Evolutionary conservation across 2,113 vertebrate species (phyloP), one percentile per base, ranked within the genome.

Genomic region (Chunga burmeisteri): DNA sequence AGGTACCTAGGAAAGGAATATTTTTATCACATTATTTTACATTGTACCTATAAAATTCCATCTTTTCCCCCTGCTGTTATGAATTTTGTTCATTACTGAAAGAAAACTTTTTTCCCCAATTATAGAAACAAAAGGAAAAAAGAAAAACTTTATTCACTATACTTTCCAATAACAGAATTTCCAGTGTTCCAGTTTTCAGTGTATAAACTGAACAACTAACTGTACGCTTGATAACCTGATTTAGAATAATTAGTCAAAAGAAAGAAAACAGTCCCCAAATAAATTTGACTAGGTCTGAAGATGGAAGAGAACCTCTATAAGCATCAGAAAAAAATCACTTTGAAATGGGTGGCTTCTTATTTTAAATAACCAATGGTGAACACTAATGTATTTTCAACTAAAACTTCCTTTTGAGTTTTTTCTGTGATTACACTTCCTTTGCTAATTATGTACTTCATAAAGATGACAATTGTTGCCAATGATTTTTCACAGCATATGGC

Each of bases 401-500:
- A 66, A 94, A 94, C n/a, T 83, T 75, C 63, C 86, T 88, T 96
- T 53, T 77, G 62, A 81, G 79, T 90, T 94, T 94, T 29, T 91
- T 73, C 90, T 90, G 36, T 52, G 88, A 53, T 96, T 92, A 89
- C 58, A 55, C 50, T 93, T 79, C 61, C 92, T 58, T 82, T 70
- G 74, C 93, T 96, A 96, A 95, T 55, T 42, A 94, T 26, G 67
- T 78, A 74, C 86, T 97, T 94, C 86, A 93, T 82, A 97, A 96
- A 97, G 66, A 86, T 59, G 79, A 91, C 94, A 94, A 90, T 85
- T 90, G 70, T 56, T 96, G 91, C 92, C 88, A 92, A 32, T 74
- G 79, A 96, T 88, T 98, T 97, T 93, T 89, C 65, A 75, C 84
- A 94, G 95, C 95, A 94, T 61, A 95, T 62, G 84, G 86, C 79